Evolutionary conservation across 1,140 invertebrate species (phyloP).

Genomic region (Colletes gigas): DNA sequence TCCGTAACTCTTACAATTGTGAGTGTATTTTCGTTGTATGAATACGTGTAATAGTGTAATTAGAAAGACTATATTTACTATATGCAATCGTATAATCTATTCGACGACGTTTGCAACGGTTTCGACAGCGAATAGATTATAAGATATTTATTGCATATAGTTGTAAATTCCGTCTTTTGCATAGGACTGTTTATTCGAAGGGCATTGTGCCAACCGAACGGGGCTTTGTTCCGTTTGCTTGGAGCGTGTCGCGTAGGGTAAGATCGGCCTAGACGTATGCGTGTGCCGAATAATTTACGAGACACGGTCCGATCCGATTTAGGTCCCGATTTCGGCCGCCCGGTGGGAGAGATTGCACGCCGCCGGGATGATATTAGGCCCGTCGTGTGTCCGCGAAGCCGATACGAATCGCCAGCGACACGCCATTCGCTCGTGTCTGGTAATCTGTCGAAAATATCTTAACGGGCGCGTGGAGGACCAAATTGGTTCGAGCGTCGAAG

Average conservation of each 20-base stretch:
- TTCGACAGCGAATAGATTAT: too few species aligned
- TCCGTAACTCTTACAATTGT: too few species aligned
- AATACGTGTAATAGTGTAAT: too few species aligned
- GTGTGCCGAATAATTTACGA: slow-evolving; percentile 71
- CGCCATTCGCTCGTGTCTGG: slow-evolving; percentile 53
- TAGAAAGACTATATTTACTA: too few species aligned
- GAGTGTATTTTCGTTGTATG: too few species aligned
- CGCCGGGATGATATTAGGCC: slow-evolving; percentile 64
- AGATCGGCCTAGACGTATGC: slow-evolving; percentile 39
- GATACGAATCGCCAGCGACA: slow-evolving; percentile 67
- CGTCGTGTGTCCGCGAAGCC: slow-evolving; percentile 24
- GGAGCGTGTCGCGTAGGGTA: slow-evolving; percentile 4
- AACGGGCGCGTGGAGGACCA: not conserved
- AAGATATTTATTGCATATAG: too few species aligned
- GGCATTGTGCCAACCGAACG: not conserved
- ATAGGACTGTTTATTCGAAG: not conserved
- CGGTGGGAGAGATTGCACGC: slow-evolving; percentile 40
- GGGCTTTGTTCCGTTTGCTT: not conserved
- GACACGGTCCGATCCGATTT: slow-evolving; percentile 65
- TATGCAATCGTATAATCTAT: too few species aligned
- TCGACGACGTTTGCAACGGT: too few species aligned
- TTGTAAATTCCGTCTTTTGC: too few species aligned
- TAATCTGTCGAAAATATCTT: slow-evolving; percentile 54
- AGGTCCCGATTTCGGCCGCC: slow-evolving; percentile 60
- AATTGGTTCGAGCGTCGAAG: not conserved